Evolutionary conservation across 2,888 invertebrate species (phyloP).

Genomic region (Leptopilina syphax): DNA sequence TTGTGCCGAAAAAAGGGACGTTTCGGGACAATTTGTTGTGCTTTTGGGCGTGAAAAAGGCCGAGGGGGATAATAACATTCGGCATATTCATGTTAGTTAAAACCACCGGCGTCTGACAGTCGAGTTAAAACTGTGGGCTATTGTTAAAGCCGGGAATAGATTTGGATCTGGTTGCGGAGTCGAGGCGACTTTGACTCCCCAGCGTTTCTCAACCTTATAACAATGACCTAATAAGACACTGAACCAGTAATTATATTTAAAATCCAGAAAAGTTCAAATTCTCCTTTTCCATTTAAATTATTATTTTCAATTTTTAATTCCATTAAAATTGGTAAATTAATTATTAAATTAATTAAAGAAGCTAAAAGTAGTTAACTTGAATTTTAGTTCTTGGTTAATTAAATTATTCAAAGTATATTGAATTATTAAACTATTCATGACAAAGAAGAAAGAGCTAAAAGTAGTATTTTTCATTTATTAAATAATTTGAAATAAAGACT

Average conservation of each 20-base stretch:
- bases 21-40: neutral
- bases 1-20: neutral
- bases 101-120: constrained; percentile 53
- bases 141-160: constrained; percentile 72
- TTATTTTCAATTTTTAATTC: neutral
- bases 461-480: too few species aligned
- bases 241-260: neutral
- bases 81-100: constrained; percentile 49
- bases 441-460: too few species aligned
- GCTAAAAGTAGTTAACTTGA: too few species aligned
- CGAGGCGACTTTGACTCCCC: constrained; percentile 54
- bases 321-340: neutral
- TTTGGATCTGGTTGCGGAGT: constrained; percentile 65
- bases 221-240: constrained; percentile 13
- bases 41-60: constrained; percentile 49
- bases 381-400: too few species aligned
- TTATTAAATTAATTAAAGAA: too few species aligned
- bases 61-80: constrained; percentile 48
- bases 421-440: too few species aligned
- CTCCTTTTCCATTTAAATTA: neutral
- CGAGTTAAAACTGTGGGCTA: constrained; percentile 70
- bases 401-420: too few species aligned
- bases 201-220: constrained; percentile 55
- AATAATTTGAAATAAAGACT: too few species aligned
- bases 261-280: neutral